phyloP scores from a whole-genome alignment of 2,113 vertebrate genomes.

The Brienomyrus longianalis region DNA sequence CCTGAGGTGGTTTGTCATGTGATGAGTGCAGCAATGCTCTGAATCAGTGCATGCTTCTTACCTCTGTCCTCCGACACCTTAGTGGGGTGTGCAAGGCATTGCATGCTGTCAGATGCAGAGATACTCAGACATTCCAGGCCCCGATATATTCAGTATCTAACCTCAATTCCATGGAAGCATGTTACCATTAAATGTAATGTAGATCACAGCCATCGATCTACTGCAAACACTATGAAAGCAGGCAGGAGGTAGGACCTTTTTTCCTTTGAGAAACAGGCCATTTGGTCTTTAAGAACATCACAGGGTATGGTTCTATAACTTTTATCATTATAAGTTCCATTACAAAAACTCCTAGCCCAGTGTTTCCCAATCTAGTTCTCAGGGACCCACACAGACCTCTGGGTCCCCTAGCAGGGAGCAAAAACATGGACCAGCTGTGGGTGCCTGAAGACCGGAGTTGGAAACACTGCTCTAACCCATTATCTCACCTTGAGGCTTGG shows the following conservation, averaged over 20 bases:
- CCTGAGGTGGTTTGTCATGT: neutral
- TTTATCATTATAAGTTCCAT: neutral
- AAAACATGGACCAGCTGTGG: neutral
- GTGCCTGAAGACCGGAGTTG: neutral
- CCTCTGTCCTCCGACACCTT: neutral
- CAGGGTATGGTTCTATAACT: neutral
- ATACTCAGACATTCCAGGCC: neutral
- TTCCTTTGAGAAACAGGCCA: neutral
- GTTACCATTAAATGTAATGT: neutral
- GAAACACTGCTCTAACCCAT: neutral
- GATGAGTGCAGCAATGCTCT: neutral
- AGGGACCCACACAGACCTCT: neutral
- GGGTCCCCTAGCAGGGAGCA: neutral
- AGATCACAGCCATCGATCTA: neutral
- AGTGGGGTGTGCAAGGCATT: neutral
- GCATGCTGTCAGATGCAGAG: neutral
- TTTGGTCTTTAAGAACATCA: neutral
- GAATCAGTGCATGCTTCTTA: neutral
- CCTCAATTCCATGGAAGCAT: neutral
- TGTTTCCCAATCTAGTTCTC: neutral
- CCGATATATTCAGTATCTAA: neutral
- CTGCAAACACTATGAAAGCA: neutral
- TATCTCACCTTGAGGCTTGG: constrained; percentile 65
- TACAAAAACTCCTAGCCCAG: neutral
- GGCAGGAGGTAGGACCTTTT: neutral